Conservation (phyloP, 2,888 invertebrate genomes). For the Phorcus lineatus region DNA sequence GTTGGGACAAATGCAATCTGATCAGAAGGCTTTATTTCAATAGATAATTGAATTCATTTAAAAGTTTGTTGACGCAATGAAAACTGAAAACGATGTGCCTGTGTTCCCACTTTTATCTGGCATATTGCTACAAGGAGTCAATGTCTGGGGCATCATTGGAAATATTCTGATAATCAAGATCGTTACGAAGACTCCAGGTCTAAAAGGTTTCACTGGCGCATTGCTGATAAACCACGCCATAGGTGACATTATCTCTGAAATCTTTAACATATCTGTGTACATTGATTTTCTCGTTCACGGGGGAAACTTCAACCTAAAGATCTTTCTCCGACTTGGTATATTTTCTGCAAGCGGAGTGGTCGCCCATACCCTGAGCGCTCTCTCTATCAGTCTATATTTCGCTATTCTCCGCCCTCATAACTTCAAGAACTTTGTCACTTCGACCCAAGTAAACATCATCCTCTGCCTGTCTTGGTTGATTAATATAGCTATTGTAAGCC, state of each 20-base stretch:
- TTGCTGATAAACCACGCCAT: background rate
- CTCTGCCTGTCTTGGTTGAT: background rate
- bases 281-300: background rate
- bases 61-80: too few relatives aligned
- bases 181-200: background rate
- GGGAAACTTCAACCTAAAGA: background rate
- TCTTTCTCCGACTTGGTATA: background rate
- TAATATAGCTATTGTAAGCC: background rate
- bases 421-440: background rate
- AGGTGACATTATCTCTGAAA: background rate
- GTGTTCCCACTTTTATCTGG: too few relatives aligned
- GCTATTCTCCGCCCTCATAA: background rate
- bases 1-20: too few relatives aligned
- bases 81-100: too few relatives aligned
- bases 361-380: background rate
- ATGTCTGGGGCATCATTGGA: background rate
- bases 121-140: background rate
- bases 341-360: background rate
- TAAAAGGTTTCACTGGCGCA: background rate
- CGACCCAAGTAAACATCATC: background rate
- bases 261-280: background rate
- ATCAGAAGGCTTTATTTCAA: too few relatives aligned
- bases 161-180: background rate
- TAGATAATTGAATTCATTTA: too few relatives aligned
- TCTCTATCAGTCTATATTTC: background rate